Percentiles rank a stretch among this genome's conserved stretches.
phyloP scores from a whole-genome alignment of 2,888 invertebrate species.

The Diabrotica balteata region DNA sequence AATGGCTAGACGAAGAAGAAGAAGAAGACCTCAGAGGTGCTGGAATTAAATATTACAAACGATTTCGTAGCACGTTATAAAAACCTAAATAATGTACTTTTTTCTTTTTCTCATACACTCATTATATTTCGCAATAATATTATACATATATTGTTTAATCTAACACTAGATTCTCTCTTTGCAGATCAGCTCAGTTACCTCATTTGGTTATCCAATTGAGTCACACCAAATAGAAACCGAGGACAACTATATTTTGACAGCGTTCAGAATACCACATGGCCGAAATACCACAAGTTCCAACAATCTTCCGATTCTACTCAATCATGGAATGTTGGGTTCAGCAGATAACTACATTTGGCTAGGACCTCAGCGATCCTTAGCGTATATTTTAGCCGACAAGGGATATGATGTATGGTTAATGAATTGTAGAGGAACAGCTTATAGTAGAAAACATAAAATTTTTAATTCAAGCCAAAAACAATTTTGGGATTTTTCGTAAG shows the following conservation, averaged over 20 bases:
- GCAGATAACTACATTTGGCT: constrained; percentile 78
- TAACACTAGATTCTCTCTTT: too few relatives aligned
- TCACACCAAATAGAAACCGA: constrained; percentile 68
- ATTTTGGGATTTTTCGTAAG: too few relatives aligned
- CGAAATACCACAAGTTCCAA: constrained; percentile 48
- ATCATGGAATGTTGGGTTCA: constrained; percentile 76
- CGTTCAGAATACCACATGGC: constrained; percentile 76
- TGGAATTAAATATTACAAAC: too few relatives aligned
- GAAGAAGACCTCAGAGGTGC: too few relatives aligned
- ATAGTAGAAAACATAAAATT: too few relatives aligned
- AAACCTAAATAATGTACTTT: too few relatives aligned
- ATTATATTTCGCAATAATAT: too few relatives aligned
- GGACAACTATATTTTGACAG: constrained; percentile 80
- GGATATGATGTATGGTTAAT: constrained; percentile 85
- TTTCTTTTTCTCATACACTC: too few relatives aligned
- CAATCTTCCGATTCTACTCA: constrained; percentile 67
- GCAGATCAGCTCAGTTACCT: not conserved
- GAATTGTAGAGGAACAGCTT: constrained; percentile 71
- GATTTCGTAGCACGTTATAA: too few relatives aligned
- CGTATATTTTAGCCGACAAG: constrained; percentile 66
- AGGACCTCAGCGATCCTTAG: constrained; percentile 70
- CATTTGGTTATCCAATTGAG: constrained; percentile 66
- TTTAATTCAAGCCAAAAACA: too few relatives aligned
- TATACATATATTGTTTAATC: too few relatives aligned
- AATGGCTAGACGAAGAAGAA: too few relatives aligned